Base-by-base conservation (phyloP, 2,113 vertebrate genomes). In the Andinoacara biseriatus region DNA sequence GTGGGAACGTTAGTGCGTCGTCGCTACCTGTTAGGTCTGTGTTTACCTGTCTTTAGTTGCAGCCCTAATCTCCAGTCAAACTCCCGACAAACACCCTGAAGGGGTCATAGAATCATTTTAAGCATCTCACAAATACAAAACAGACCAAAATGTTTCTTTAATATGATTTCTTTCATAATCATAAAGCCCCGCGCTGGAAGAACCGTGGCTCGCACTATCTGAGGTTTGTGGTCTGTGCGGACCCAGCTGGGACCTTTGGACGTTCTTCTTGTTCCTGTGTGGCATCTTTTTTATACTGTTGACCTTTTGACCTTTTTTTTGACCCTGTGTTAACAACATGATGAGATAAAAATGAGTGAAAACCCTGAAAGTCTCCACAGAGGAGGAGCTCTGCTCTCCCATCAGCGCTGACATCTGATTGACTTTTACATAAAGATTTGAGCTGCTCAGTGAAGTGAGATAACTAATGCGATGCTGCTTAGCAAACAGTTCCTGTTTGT, bases 181-280 rank as follows among this genome's bases (percentile, higher is more conserved):
- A 9, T 65, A 0, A 65, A 24, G 0, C 5, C 8, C 43, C 38
- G 3, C 13, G 26, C 62, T 43, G 62, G 22, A 67, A 4, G 17
- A 33, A 33, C 1, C 0, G 13, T 24, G 35, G 62, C 7, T 65
- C 7, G 8, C 38, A 38, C 14, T 65, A n/a, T 22, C 24, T 14
- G 17, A 67, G 8, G 22, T 4, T 10, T 24, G 4, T 40, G 38
- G 38, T 40, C 10, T 33, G 33, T 33, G 5, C 38, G 38, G 38
- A 40, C 38, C 38, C 5, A 33, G 35, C 61, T 29, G 58, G 58
- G 58, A 59, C 58, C 24, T 63, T 40, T 63, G 61, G 7, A 0
- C 22, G 31, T 38, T 38, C 35, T 35, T 35, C 35, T 38, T 18
- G 35, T 65, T 38, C 24, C 38, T 10, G 24, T 43, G 1, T 10